A percentile compares a stretch with the other conserved stretches of the same genome.
Evolutionary conservation across 1,140 invertebrate species (phyloP).

Genomic region (Tetragonula clypearis): DNA sequence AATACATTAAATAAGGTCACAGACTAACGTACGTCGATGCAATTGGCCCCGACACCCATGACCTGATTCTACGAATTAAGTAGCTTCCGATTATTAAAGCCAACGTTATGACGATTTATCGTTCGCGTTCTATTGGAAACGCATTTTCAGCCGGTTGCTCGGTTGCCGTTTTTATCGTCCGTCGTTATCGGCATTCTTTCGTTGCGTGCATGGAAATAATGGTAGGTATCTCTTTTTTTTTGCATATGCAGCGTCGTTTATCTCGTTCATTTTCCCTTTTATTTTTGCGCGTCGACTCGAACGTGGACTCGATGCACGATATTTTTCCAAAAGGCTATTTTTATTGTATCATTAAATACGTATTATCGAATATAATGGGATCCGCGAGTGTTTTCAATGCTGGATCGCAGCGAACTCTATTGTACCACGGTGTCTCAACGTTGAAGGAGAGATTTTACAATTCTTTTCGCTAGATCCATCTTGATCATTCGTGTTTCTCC

Average conservation of each 20-base stretch:
- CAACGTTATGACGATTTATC: constrained; percentile 39
- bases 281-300: too few species aligned
- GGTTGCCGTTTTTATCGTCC: not conserved
- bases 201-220: not conserved
- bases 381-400: too few species aligned
- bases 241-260: not conserved
- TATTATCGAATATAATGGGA: too few species aligned
- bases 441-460: too few species aligned
- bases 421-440: too few species aligned
- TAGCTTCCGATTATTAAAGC: constrained; percentile 51
- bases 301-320: not conserved
- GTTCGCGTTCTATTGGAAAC: constrained; percentile 28
- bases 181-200: not conserved
- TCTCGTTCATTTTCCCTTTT: too few species aligned
- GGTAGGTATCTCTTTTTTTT: not conserved
- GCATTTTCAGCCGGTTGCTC: not conserved
- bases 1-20: constrained; percentile 40
- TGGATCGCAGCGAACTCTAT: too few species aligned
- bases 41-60: constrained; percentile 44
- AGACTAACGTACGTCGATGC: constrained; percentile 33
- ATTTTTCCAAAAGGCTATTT: too few species aligned
- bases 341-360: too few species aligned
- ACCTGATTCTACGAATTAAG: constrained; percentile 50
- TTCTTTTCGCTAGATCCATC: too few species aligned
- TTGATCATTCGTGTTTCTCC: too few species aligned